A percentile compares a stretch with the other conserved stretches of the same genome.
Conservation (phyloP, 2,888 invertebrate species). For the Napeogenes sylphis region DNA sequence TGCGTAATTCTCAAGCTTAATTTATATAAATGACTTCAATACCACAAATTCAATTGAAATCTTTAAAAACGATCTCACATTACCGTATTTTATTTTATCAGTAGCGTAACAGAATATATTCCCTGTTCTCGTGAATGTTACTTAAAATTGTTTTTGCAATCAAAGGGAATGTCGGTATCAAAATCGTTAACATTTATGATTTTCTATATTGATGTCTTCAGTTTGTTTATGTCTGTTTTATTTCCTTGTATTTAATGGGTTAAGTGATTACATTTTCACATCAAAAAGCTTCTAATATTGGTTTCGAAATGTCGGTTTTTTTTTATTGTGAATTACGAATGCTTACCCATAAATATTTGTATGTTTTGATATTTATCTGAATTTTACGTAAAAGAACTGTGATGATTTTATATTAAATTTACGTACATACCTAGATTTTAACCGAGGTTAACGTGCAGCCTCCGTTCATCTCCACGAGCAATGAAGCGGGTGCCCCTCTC, state of each 20-base stretch:
- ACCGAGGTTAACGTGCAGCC: no score
- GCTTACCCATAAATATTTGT: no score
- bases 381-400: no score
- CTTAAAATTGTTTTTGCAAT: slow-evolving; percentile 4
- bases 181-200: slow-evolving; percentile 2
- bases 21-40: background rate
- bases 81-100: slow-evolving; percentile 2
- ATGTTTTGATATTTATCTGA: no score
- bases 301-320: no score
- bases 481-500: no score
- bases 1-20: background rate
- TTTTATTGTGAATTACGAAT: no score
- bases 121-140: slow-evolving; percentile 8
- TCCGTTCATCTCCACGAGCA: no score
- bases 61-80: background rate
- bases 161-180: slow-evolving; percentile 1
- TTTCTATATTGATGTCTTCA: background rate
- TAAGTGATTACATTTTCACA: background rate
- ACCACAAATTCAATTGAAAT: background rate
- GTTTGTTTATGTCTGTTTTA: background rate
- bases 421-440: no score
- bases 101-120: no score
- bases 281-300: no score
- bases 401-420: no score
- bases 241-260: background rate